These are phyloP conservation scores for Andrena dorsata DNA, from an alignment of 2,888 invertebrate genomes.

Conservation along the genomic window DNA sequence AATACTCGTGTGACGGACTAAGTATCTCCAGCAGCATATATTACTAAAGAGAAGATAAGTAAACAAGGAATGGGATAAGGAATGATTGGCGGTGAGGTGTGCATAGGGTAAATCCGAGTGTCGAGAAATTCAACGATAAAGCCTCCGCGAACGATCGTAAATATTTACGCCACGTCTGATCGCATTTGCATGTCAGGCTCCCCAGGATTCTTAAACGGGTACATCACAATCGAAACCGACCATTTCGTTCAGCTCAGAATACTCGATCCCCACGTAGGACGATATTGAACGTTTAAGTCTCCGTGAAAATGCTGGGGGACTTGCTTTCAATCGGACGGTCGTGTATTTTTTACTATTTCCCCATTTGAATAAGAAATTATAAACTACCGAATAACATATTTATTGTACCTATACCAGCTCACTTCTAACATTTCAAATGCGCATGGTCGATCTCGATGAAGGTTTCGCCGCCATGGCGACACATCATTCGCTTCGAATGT, in stretches of 20 bases:
- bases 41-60: not conserved
- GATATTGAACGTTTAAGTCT: slow-evolving; percentile 47
- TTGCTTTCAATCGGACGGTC: not conserved
- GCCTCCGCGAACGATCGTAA: slow-evolving; percentile 68
- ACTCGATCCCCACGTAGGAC: slow-evolving; percentile 23
- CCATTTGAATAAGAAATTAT: not conserved
- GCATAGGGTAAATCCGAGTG: slow-evolving; percentile 26
- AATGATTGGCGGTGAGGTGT: slow-evolving; percentile 2
- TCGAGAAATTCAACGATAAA: slow-evolving; percentile 35
- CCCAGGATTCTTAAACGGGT: slow-evolving; percentile 71
- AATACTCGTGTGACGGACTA: too few species aligned
- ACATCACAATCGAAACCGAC: slow-evolving; percentile 55
- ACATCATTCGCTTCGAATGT: slow-evolving; percentile 10
- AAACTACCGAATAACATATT: not conserved
- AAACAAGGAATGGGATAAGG: not conserved
- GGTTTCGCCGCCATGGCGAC: slow-evolving; percentile 1
- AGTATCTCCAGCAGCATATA: too few species aligned
- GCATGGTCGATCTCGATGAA: slow-evolving; percentile 8
- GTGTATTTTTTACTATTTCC: not conserved
- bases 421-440: slow-evolving; percentile 8
- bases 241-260: slow-evolving; percentile 38
- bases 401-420: not conserved
- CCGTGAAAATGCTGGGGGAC: slow-evolving; percentile 3
- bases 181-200: slow-evolving; percentile 75
- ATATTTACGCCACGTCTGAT: slow-evolving; percentile 74